These are phyloP conservation scores for Labroides dimidiatus DNA, from an alignment of 2,797 vertebrate genomes.

Conservation along the genomic window DNA sequence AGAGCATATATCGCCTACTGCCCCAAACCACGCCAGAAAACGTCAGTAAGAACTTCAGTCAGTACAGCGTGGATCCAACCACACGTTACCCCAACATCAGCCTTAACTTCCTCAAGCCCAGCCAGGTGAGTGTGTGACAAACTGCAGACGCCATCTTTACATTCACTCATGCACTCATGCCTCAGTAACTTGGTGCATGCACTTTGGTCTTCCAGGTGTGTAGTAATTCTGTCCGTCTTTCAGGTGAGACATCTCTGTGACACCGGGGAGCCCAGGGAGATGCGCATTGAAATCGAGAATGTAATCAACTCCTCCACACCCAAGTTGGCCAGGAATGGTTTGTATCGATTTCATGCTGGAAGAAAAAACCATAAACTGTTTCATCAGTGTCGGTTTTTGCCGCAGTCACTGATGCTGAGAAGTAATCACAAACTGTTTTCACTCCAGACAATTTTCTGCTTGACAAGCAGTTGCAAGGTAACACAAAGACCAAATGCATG, in stretches of 20 bases:
- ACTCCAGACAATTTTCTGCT: conserved; percentile 81
- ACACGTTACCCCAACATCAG: conserved; percentile 98
- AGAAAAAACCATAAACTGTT: background rate
- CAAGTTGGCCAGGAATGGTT: conserved; percentile 91
- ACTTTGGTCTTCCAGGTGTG: background rate
- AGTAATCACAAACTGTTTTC: conserved; percentile 75
- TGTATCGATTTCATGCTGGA: conserved; percentile 36
- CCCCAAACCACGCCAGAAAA: conserved; percentile 99
- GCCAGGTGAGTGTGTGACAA: conserved; percentile 85
- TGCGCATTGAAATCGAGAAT: conserved; percentile 92
- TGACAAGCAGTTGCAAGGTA: conserved; percentile 86
- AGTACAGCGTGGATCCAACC: conserved; percentile 94
- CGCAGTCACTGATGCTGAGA: conserved; percentile 49
- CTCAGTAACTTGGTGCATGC: background rate
- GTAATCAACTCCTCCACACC: conserved; percentile 91
- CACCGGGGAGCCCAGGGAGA: conserved; percentile 90
- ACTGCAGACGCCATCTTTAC: background rate
- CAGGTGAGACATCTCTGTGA: conserved; percentile 94
- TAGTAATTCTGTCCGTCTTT: conserved; percentile 3
- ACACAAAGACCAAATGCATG: conserved; percentile 73
- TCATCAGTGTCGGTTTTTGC: conserved; percentile 32
- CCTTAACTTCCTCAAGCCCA: conserved; percentile 91
- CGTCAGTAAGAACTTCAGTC: conserved; percentile 97
- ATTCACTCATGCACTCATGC: background rate
- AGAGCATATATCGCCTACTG: conserved; percentile 95